Percentiles rank a stretch among this genome's conserved stretches.
Conservation (phyloP, 92 coral and sea anemone genomes). For the Zoanthus sociatus region DNA sequence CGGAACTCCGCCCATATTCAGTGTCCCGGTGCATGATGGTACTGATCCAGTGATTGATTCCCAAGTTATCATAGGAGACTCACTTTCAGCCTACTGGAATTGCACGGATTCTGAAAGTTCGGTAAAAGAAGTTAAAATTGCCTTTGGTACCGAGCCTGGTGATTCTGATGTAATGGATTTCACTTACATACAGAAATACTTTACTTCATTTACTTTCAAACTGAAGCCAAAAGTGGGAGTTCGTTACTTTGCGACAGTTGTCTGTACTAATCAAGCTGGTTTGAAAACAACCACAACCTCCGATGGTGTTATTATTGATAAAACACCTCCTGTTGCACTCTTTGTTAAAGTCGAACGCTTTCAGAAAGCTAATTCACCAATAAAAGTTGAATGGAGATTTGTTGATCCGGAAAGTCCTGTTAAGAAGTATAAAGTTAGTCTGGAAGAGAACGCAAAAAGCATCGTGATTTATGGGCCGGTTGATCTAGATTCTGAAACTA, state of each 20-base stretch:
- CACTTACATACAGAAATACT: constrained; percentile 52
- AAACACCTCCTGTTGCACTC: constrained; percentile 77
- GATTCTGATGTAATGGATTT: constrained; percentile 70
- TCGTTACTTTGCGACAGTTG: constrained; percentile 92
- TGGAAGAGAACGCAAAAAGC: constrained; percentile 7
- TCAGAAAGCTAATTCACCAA: constrained; percentile 56
- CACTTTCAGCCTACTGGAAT: constrained; percentile 74
- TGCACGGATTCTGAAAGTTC: constrained; percentile 85
- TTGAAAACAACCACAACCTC: constrained; percentile 69
- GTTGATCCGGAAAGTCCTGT: constrained; percentile 85
- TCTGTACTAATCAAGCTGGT: constrained; percentile 86
- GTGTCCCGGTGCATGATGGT: constrained; percentile 77
- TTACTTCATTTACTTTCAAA: constrained; percentile 53
- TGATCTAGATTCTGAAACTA: constrained; percentile 50
- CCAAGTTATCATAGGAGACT: constrained; percentile 48
- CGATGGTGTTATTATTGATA: constrained; percentile 85
- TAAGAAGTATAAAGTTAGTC: constrained; percentile 46
- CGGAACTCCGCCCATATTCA: constrained; percentile 83
- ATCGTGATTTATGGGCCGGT: constrained; percentile 67
- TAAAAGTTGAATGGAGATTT: constrained; percentile 74
- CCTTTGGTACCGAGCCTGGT: constrained; percentile 97
- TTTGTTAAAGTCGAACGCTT: constrained; percentile 71
- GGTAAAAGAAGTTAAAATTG: constrained; percentile 66
- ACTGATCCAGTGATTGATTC: constrained; percentile 50
- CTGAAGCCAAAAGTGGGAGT: constrained; percentile 68